Conservation (phyloP, 1,140 invertebrate species). For the Ylistrum balloti region DNA sequence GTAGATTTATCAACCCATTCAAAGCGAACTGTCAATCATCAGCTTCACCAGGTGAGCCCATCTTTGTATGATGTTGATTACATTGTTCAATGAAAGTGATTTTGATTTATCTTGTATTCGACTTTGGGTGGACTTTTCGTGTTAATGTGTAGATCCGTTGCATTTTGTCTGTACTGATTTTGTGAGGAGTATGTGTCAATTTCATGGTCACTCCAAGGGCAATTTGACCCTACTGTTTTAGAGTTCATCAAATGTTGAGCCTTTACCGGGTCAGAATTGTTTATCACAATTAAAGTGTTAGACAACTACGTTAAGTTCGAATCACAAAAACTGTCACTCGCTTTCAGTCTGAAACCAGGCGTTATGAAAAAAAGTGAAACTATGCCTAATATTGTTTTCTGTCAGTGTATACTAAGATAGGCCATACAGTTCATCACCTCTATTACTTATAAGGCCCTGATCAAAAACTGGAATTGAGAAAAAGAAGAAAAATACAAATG, state of each 20-base stretch:
- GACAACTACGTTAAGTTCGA: no score
- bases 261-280: no score
- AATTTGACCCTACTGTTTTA: constrained; percentile 24
- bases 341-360: no score
- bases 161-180: neutral
- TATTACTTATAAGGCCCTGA: no score
- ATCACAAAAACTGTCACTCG: no score
- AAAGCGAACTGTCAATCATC: constrained; percentile 17
- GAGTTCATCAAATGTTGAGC: neutral
- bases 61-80: neutral
- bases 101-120: neutral
- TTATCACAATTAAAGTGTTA: no score
- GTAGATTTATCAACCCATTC: constrained; percentile 6
- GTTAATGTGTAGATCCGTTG: neutral
- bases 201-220: constrained; percentile 37
- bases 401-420: no score
- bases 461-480: no score
- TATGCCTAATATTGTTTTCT: no score
- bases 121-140: neutral
- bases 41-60: neutral
- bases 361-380: no score
- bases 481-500: no score
- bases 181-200: neutral
- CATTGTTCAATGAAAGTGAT: neutral
- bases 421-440: no score